phyloP scores from a whole-genome alignment of 2,888 invertebrate species.

The Lymantria monacha region DNA sequence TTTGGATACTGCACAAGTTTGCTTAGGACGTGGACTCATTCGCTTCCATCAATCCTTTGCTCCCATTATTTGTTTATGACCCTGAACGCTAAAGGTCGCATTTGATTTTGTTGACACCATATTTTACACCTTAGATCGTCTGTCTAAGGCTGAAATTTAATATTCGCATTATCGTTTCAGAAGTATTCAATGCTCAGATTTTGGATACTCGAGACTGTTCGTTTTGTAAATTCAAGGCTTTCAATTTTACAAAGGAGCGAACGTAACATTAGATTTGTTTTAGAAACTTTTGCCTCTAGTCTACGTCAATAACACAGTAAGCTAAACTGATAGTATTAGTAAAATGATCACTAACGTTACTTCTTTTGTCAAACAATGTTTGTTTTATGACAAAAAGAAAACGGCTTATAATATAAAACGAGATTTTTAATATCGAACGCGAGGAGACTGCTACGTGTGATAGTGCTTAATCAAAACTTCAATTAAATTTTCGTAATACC shows the following conservation, averaged over 20 bases:
- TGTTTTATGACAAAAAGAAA: too few relatives aligned
- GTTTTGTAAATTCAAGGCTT: conserved; percentile 47
- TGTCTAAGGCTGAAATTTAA: conserved; percentile 36
- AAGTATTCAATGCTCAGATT: conserved; percentile 39
- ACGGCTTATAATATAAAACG: background rate
- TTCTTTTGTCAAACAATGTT: too few relatives aligned
- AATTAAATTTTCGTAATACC: conserved; percentile 77
- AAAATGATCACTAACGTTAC: background rate
- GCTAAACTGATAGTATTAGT: conserved; percentile 16
- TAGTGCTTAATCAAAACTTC: conserved; percentile 76
- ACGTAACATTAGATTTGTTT: conserved; percentile 41
- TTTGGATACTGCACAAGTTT: conserved; percentile 65
- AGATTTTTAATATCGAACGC: conserved; percentile 27
- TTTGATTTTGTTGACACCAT: conserved; percentile 28
- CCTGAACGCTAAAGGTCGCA: conserved; percentile 48
- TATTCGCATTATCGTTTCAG: conserved; percentile 17
- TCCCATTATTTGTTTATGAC: conserved; percentile 67
- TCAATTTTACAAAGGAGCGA: conserved; percentile 48
- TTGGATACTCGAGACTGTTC: conserved; percentile 43
- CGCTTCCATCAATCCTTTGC: conserved; percentile 67
- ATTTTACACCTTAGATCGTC: conserved; percentile 39
- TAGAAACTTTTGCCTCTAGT: conserved; percentile 31
- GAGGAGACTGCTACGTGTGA: conserved; percentile 53
- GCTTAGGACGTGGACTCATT: conserved; percentile 70
- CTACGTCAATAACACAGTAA: conserved; percentile 20